Evolutionary conservation across 2,888 invertebrate species (phyloP), one percentile per base, ranked within the genome.

Genomic region (Nomada hirtipes): DNA sequence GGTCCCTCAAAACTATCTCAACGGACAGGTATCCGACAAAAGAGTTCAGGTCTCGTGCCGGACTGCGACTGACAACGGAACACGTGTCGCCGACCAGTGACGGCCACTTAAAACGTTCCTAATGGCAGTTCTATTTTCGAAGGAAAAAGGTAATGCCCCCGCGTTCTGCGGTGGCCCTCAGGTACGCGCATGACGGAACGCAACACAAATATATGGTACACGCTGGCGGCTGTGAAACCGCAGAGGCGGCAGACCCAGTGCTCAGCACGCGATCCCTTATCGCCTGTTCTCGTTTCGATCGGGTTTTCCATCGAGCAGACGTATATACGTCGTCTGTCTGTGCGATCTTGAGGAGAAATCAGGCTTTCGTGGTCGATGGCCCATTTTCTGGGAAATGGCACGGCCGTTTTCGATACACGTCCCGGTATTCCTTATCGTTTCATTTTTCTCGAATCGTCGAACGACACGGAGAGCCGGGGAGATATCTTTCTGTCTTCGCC

Each of bases 361-460:
- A 53, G 55, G 64, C 18, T 36, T 36, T 52, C 52, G n/a, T 52
- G 13, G 29, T 36, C 64, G 55, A 59, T 71, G 77, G 69, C 77
- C 77, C 60, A 77, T 77, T 79, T 79, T 50, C 57, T 57, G 44
- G 65, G 42, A 65, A 77, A 79, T 61, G 23, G 70, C 53, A 60
- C 77, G 55, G 23, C 36, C 60, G 42, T n/a, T 77, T 55, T 67
- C 77, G 77, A 71, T 79, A 60, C 64, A 26, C 53, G 23, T 13
- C 57, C 50, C 44, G 20, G 61, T 60, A 55, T 67, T 44, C 47
- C 71, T 71, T 65, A 77, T 77, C 79, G 77, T 77, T 77, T 79
- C 77, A 77, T 36, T 79, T 77, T 76, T 77, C 77, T 77, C 71
- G 47, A 59, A 76, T 71, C 65, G 64, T 53, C 20, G 55, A 26